Base-by-base conservation (phyloP, 1,140 invertebrate species). In the Lutraria rhynchaena region DNA sequence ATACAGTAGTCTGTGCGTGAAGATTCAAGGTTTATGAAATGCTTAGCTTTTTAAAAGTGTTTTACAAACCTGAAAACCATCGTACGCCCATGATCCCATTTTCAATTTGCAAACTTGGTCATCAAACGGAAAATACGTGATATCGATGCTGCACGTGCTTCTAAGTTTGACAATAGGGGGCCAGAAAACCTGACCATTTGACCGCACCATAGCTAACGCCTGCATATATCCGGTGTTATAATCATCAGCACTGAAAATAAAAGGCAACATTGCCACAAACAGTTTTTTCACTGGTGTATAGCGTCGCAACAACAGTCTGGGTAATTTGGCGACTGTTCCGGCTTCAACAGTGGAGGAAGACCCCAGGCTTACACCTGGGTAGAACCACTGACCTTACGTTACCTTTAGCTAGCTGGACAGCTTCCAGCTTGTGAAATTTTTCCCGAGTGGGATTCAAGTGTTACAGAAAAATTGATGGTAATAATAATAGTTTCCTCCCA, bases 101-200 rank as follows among this genome's bases (percentile, higher is more conserved):
- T 91, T 91, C 75, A 91, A 81, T 37, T 81, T 87, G 73, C 91
- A 92, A 29, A 89, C 83, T 67, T 92, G 91, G 78, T 90, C 89
- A 84, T 92, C 91, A 81, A 92, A 90, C 33, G 92, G 90, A 81
- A 90, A 91, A 75, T 90, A 94, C 3, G 93, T 94, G 65, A 94
- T 94, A 86, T 94, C 93, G 86, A 99, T 99, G 93, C 98, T 96
- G 91, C 98, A 99, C 92, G 98, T 98, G 81, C 97, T 92, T 22
- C 88, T 83, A n/a, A 90, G 85, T 82, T 90, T 91, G 55, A 91
- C 91, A 35, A 91, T 91, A 4, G 91, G 91, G 15, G 89, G 89
- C 91, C 91, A 91, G 78, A 91, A 92, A 0, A 91, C 87, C 3
- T 82, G 83, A 0, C 90, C 90, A 22, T 86, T 75, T 41, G 78